Evolutionary conservation across 2,113 vertebrate species (phyloP).

Genomic region (Mirounga angustirostris): DNA sequence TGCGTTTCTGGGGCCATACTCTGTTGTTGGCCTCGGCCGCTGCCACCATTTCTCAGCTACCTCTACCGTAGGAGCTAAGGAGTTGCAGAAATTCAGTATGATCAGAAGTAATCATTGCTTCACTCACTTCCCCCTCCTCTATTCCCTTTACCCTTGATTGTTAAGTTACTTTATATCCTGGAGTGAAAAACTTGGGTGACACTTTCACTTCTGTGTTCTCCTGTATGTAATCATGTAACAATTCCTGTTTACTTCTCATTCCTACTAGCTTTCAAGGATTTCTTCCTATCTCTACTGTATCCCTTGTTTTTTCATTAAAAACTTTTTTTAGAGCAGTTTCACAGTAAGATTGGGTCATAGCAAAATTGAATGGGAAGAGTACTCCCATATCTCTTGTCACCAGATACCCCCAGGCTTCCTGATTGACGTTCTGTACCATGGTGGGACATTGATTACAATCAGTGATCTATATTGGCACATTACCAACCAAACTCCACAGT

Average conservation of each 20-base stretch:
- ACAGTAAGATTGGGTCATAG: neutral
- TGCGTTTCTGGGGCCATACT: neutral
- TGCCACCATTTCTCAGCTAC: neutral
- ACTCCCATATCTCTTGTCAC: neutral
- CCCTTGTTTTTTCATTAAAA: neutral
- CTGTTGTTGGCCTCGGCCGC: neutral
- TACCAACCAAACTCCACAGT: neutral
- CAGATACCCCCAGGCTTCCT: neutral
- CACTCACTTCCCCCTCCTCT: neutral
- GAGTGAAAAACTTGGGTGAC: neutral
- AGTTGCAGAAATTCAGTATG: neutral
- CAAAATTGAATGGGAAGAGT: neutral
- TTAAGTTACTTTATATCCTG: neutral
- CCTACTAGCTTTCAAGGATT: neutral
- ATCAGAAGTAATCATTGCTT: neutral
- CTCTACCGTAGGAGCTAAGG: neutral
- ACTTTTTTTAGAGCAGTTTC: neutral
- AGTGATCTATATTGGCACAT: neutral
- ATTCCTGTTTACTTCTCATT: neutral
- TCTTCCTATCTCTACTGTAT: neutral
- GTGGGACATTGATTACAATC: neutral
- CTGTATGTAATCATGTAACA: neutral
- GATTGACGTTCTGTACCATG: neutral
- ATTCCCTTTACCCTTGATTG: neutral
- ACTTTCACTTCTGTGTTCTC: neutral